These are phyloP conservation scores for Pangasius krempfi DNA, from an alignment of 2,797 vertebrate species.

Conservation along the genomic window DNA sequence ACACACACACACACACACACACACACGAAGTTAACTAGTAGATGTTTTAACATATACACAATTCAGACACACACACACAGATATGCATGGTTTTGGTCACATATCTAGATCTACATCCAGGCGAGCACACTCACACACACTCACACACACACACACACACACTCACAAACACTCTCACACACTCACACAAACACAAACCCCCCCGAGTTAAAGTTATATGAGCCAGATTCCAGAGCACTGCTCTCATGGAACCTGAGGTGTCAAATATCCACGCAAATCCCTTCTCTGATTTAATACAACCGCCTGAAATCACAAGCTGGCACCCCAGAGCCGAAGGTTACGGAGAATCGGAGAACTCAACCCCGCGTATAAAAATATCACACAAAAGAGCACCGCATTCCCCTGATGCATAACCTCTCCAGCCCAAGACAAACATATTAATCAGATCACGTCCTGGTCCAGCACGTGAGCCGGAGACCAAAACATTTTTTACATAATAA, in stretches of 20 bases:
- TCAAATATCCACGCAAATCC: conserved; percentile 66
- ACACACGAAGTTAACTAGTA: conserved; percentile 9
- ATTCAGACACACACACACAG: conserved; percentile 35
- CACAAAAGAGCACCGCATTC: conserved; percentile 39
- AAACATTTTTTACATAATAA: not conserved
- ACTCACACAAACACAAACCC: conserved; percentile 19
- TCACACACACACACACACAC: too few relatives aligned
- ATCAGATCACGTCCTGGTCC: conserved; percentile 53
- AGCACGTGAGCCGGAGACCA: conserved; percentile 10
- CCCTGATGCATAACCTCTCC: conserved; percentile 30
- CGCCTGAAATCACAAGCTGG: conserved; percentile 65
- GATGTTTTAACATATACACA: conserved; percentile 27
- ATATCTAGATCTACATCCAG: not conserved
- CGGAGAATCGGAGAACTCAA: not conserved
- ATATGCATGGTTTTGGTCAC: not conserved
- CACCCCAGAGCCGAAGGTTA: conserved; percentile 37
- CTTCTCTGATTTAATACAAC: conserved; percentile 73
- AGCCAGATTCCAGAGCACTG: conserved; percentile 66
- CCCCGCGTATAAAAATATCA: conserved; percentile 48
- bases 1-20: conserved; percentile 8
- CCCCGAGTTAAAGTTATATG: conserved; percentile 8
- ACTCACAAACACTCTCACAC: not conserved
- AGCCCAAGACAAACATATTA: conserved; percentile 50
- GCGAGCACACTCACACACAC: not conserved
- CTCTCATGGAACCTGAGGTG: conserved; percentile 64